Base-by-base conservation (phyloP, 2,113 vertebrate genomes). In the Hystrix cristata region DNA sequence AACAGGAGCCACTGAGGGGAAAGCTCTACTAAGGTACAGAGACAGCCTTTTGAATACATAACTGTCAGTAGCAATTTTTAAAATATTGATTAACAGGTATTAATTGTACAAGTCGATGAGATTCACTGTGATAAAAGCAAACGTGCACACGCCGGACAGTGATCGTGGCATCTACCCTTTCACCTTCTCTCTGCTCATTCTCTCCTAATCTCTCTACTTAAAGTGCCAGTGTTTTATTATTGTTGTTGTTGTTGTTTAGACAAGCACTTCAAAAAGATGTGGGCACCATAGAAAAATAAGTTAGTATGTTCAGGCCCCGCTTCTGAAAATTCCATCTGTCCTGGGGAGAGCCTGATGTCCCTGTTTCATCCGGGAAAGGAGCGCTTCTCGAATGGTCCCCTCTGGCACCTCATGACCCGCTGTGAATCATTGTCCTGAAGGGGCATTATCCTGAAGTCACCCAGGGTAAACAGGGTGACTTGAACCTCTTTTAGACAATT, bases 371-470 rank as follows among this genome's bases (percentile, higher is more conserved):
- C 55, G 80, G 71, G 57, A n/a, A 82, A 85, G 64, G 51, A 23
- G 60, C 48, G 11, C 10, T 69, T 72, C 57, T 34, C 34, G 1
- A 2, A 15, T 18, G 46, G 31, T 65, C 48, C 31, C 11, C 11
- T 13, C 7, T 1, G 6, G 23, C 1, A 34, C 11, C 55, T 19
- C 0, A 0, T 7, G 48, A 48, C 55, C 59, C 1, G 13, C 53
- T n/a, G 5, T 55, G n/a, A 48, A 3, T 64, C 15, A 0, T 2
- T n/a, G 16, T 38, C 76, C n/a, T 53, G 5, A 86, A 57, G 19
- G 21, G 38, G 38, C 38, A 38, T 38, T 38, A 38, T 38, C 38
- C 38, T 38, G 38, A 38, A 38, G 38, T 38, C 38, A 38, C 38
- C 38, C 21, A 0, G 53, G 85, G 57, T 34, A 25, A 48, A 15